Evolutionary conservation across 2,797 vertebrate species (phyloP).

Genomic region (Arrhamphus sclerolepis): DNA sequence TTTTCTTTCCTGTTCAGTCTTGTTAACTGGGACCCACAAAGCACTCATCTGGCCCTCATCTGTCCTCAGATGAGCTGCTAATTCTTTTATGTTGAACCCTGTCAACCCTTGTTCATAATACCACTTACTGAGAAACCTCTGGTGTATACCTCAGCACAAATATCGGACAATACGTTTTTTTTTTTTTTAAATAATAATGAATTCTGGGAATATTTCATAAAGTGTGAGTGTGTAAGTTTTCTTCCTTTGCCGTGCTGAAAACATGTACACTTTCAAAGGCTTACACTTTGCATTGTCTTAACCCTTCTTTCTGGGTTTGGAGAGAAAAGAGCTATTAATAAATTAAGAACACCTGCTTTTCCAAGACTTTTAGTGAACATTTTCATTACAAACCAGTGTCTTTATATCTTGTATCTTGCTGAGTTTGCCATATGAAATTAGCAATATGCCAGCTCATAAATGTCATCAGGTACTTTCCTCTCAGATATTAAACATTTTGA

Average conservation of each 20-base stretch:
- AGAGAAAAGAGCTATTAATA: neutral
- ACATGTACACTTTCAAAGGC: conserved; percentile 1
- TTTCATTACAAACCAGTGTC: too few species aligned
- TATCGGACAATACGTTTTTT: conserved; percentile 67
- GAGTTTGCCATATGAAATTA: too few species aligned
- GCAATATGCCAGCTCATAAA: too few species aligned
- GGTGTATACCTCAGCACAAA: conserved; percentile 60
- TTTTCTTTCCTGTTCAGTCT: conserved; percentile 42
- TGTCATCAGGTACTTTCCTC: too few species aligned
- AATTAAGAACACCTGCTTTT: too few species aligned
- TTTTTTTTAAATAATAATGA: conserved; percentile 61
- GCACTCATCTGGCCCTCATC: conserved; percentile 72
- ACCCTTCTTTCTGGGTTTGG: conserved; percentile 8
- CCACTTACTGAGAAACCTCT: conserved; percentile 71
- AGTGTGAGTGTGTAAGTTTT: conserved; percentile 32
- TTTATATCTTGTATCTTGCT: too few species aligned
- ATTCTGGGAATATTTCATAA: conserved; percentile 58
- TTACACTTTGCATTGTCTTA: too few species aligned
- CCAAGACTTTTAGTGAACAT: too few species aligned
- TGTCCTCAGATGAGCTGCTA: conserved; percentile 46
- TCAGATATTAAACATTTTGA: conserved; percentile 1
- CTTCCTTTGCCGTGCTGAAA: conserved; percentile 42
- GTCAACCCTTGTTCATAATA: conserved; percentile 86
- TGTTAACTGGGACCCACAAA: conserved; percentile 64
- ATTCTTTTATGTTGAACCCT: conserved; percentile 84